Evolutionary conservation across 2,113 vertebrate species (phyloP), one percentile per base, ranked within the genome.

Genomic region (Syngnathus typhle): DNA sequence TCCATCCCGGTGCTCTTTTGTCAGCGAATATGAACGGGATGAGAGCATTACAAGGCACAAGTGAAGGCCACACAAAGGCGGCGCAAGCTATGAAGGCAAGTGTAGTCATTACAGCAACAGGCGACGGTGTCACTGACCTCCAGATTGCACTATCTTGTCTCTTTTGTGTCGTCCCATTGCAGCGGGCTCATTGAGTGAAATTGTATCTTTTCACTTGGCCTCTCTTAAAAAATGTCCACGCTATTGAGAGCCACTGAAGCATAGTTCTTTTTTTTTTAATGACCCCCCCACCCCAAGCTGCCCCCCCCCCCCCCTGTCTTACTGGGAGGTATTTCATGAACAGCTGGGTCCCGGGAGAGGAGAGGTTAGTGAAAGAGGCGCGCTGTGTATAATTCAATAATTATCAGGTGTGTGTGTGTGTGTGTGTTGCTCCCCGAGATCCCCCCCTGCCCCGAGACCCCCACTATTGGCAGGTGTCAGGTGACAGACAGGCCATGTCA

Each of bases 121-220:
- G 90, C 90, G 49, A 62, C 39, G 1, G 84, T 93, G 94, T 94
- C 93, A 84, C 80, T 88, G 94, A 95, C 94, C 95, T 93, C 89
- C 90, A 92, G 90, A 94, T 95, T 94, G 94, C 92, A 92, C 93
- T 95, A 94, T 96, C 93, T 94, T 93, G 92, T 95, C 94, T 94
- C 93, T 90, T 95, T 96, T 96, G 94, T 96, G 91, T 44, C 91
- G 87, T 81, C 83, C 80, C 71, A 90, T 88, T 85, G 87, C 87
- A 81, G 76, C 75, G 74, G 73, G 84, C 84, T 91, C 92, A 87
- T 87, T 88, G 91, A 91, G 91, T 92, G 83, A 92, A 94, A 96
- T 94, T 93, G 94, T 93, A 91, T 92, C 86, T 87, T 93, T 92
- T 92, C 88, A 91, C 92, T 89, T 86, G 78, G 67, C 88, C 86